phyloP scores from a whole-genome alignment of 92 coral and sea anemone species.

The Diadumene lineata region DNA sequence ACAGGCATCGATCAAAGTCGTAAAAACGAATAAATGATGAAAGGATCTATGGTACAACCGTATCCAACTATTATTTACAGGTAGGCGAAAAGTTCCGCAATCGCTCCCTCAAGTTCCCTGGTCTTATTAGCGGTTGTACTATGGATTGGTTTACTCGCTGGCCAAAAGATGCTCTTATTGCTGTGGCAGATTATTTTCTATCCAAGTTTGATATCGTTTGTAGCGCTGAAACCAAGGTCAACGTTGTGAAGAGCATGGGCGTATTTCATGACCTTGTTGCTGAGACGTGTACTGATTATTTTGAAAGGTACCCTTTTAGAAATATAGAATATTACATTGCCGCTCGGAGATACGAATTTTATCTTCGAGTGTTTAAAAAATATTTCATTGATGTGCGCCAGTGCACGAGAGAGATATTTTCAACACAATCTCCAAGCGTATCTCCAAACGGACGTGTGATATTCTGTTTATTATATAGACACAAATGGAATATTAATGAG shows the following conservation, averaged over 20 bases:
- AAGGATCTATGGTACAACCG: background rate
- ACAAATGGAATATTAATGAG: too few relatives aligned
- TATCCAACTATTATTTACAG: slow-evolving; percentile 16
- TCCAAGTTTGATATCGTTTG: slow-evolving; percentile 91
- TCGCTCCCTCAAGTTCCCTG: slow-evolving; percentile 85
- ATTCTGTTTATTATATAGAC: too few relatives aligned
- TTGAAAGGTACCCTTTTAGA: slow-evolving; percentile 41
- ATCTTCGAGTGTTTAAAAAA: too few relatives aligned
- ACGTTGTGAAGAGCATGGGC: slow-evolving; percentile 88
- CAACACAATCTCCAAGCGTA: too few relatives aligned
- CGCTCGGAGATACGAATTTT: too few relatives aligned
- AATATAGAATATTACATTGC: background rate
- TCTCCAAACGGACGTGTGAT: too few relatives aligned
- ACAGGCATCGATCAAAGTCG: too few relatives aligned
- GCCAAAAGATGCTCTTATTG: slow-evolving; percentile 91
- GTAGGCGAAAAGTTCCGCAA: slow-evolving; percentile 91
- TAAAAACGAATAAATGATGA: too few relatives aligned
- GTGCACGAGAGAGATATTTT: too few relatives aligned
- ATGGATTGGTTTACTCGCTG: slow-evolving; percentile 98
- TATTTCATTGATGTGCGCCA: too few relatives aligned
- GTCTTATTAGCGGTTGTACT: slow-evolving; percentile 86
- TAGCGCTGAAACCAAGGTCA: slow-evolving; percentile 63
- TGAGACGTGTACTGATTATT: slow-evolving; percentile 78
- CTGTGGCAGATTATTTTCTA: slow-evolving; percentile 88
- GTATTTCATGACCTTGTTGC: slow-evolving; percentile 87